These are phyloP conservation scores for Epizoanthus scotinus DNA, from an alignment of 92 coral and sea anemone genomes.

Conservation along the genomic window DNA sequence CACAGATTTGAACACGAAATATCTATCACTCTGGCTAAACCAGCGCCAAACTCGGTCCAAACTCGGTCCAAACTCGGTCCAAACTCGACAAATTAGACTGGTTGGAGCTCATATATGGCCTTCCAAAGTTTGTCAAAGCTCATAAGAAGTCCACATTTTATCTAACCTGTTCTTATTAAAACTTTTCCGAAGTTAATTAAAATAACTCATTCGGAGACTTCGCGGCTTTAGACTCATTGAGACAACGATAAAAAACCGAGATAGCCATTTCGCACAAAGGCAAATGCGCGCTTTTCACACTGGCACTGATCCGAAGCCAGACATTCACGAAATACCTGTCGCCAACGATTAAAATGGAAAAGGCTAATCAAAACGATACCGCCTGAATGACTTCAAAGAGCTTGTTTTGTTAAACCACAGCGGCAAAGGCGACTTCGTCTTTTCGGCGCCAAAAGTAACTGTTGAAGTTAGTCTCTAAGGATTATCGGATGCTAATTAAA, in stretches of 20 bases:
- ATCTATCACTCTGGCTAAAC: neutral
- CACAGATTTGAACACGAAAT: neutral
- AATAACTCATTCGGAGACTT: slow-evolving; percentile 38
- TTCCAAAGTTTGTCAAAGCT: neutral
- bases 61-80: too few relatives aligned
- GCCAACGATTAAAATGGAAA: slow-evolving; percentile 28
- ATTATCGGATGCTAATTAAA: slow-evolving; percentile 61
- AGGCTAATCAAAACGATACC: slow-evolving; percentile 34
- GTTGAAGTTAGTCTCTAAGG: slow-evolving; percentile 50
- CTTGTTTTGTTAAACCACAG: slow-evolving; percentile 42
- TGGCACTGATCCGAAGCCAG: slow-evolving; percentile 43
- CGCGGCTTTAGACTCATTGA: slow-evolving; percentile 41
- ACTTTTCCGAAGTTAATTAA: slow-evolving; percentile 36
- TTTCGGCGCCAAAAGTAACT: slow-evolving; percentile 60
- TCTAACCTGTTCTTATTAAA: slow-evolving; percentile 21
- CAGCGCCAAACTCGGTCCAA: neutral
- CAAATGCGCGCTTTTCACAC: slow-evolving; percentile 11
- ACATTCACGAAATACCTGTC: slow-evolving; percentile 38
- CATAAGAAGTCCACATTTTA: neutral
- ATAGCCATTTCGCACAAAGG: slow-evolving; percentile 34
- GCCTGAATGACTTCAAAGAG: slow-evolving; percentile 41
- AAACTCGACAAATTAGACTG: neutral
- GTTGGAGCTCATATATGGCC: neutral
- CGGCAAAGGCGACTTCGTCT: slow-evolving; percentile 44
- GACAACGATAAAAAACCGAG: slow-evolving; percentile 36